phyloP scores from a whole-genome alignment of 1,140 invertebrate species.

The Pseudomyrmex flavicornis region DNA sequence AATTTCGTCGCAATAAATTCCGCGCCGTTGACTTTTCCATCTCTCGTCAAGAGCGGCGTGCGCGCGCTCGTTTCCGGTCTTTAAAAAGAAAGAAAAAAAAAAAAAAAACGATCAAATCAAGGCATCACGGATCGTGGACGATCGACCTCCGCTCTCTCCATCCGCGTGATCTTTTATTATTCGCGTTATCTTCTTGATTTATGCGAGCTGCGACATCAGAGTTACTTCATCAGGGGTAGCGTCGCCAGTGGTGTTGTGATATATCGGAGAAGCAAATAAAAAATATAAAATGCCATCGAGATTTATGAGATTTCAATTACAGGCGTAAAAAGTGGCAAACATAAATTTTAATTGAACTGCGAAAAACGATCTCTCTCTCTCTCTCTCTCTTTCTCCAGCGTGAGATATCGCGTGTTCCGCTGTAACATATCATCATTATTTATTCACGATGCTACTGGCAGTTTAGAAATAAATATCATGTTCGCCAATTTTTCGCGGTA shows the following conservation, averaged over 20 bases:
- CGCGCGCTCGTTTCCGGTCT: slow-evolving; percentile 3
- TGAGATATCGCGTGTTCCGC: neutral
- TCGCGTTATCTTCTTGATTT: neutral
- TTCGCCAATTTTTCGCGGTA: neutral
- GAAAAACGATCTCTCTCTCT: neutral
- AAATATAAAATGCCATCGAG: neutral
- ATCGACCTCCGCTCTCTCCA: slow-evolving; percentile 12
- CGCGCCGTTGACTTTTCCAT: slow-evolving; percentile 44
- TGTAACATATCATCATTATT: neutral
- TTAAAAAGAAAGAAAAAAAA: slow-evolving; percentile 12
- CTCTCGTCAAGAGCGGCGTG: slow-evolving; percentile 3
- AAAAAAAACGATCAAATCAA: neutral
- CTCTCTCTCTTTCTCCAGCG: neutral
- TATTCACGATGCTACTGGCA: slow-evolving; percentile 6
- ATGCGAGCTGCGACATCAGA: neutral
- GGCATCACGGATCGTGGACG: neutral
- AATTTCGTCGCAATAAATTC: slow-evolving; percentile 51
- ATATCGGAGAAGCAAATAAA: neutral
- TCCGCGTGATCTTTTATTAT: neutral
- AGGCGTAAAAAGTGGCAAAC: neutral
- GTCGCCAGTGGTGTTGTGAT: neutral
- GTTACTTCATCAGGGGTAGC: neutral
- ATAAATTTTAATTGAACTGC: neutral
- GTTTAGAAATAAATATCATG: neutral
- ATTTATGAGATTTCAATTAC: neutral